Conservation (phyloP, 1,140 invertebrate species). For the Eufriesea mexicana region DNA sequence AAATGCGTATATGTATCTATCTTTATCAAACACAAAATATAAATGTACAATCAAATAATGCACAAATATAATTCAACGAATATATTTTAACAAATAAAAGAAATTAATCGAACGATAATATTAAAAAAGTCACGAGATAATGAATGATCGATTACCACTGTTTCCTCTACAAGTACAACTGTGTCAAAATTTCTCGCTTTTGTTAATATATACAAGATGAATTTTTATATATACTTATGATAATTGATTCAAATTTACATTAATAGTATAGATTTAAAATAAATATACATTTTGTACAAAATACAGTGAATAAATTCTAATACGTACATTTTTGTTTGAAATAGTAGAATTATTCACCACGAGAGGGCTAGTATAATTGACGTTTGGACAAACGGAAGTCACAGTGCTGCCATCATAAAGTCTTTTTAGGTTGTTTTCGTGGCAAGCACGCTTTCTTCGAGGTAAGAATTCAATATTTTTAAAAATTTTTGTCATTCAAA, state of each 20-base stretch:
- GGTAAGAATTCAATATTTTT: slow-evolving; percentile 57
- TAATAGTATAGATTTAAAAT: neutral
- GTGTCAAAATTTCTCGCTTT: no score
- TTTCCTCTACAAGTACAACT: no score
- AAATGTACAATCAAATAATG: neutral
- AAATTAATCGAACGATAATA: no score
- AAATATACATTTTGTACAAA: neutral
- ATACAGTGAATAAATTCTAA: neutral
- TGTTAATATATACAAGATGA: no score
- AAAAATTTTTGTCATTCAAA: neutral
- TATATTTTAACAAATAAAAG: no score
- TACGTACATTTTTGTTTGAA: neutral
- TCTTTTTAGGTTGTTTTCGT: slow-evolving; percentile 59
- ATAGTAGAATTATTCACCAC: neutral
- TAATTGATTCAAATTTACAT: neutral
- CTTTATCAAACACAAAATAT: neutral
- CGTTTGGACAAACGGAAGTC: slow-evolving; percentile 39
- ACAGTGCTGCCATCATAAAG: slow-evolving; percentile 4
- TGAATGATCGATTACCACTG: no score
- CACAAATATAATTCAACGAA: neutral
- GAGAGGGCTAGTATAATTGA: slow-evolving; percentile 13
- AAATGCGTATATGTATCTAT: neutral
- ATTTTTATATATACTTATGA: neutral
- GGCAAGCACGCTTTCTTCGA: slow-evolving; percentile 62
- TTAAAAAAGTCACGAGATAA: no score